Evolutionary conservation across 2,113 vertebrate genomes (phyloP).

Genomic region (Rhipidura dahli): DNA sequence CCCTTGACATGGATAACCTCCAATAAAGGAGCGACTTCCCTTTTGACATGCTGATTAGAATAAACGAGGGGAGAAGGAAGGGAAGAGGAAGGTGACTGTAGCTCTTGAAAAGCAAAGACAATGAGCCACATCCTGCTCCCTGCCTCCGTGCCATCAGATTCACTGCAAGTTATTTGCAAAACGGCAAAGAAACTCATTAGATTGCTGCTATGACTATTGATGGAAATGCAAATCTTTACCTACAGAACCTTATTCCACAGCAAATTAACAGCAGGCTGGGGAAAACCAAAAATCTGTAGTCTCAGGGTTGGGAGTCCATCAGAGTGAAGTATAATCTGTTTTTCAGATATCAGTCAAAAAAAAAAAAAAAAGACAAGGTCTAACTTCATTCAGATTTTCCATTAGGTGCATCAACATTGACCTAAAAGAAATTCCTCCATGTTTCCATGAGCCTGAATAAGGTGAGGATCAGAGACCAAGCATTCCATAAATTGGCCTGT

Average conservation of each 20-base stretch:
- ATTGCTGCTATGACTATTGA: background rate
- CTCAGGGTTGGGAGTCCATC: fast-evolving
- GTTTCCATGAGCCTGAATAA: background rate
- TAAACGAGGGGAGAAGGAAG: background rate
- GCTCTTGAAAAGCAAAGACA: background rate
- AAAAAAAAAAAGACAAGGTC: background rate
- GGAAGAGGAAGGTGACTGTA: background rate
- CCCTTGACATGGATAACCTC: constrained; percentile 57
- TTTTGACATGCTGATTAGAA: constrained; percentile 18
- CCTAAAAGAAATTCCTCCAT: background rate
- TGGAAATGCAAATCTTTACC: constrained; percentile 31
- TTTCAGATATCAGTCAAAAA: background rate
- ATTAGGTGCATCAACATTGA: background rate
- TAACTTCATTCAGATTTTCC: background rate
- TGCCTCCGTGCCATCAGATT: background rate
- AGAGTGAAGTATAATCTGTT: background rate
- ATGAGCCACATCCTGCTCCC: background rate
- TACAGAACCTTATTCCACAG: background rate
- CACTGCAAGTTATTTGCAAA: constrained; percentile 19
- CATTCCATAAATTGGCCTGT: background rate
- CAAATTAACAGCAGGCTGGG: background rate
- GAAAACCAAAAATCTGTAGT: background rate
- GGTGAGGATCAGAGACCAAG: background rate
- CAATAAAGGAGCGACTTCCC: constrained; percentile 2
- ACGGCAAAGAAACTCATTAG: constrained; percentile 26